phyloP scores from a whole-genome alignment of 2,888 invertebrate genomes.

The Drosophila emarginata region DNA sequence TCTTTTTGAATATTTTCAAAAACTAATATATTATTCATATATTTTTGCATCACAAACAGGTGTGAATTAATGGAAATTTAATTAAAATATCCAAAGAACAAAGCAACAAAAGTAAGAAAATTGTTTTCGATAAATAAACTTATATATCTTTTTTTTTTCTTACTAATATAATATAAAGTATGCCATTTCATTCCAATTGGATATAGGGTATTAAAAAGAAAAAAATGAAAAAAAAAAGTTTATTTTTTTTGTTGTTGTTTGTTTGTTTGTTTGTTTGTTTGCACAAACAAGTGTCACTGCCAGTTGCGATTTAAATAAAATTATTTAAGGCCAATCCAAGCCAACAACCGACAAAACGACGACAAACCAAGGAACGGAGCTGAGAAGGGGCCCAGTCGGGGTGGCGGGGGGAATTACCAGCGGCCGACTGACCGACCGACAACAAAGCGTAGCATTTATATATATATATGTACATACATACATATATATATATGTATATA shows the following conservation, averaged over 20 bases:
- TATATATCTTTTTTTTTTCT: no score
- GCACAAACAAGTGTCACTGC: conserved; percentile 66
- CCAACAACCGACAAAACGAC: conserved; percentile 5
- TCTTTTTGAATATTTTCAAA: no score
- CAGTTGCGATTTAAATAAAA: conserved; percentile 66
- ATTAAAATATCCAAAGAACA: no score
- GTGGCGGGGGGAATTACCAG: not conserved
- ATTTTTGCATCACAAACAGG: no score
- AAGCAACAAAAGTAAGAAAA: no score
- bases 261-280: conserved; percentile 45
- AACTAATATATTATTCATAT: no score
- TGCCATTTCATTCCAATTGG: no score
- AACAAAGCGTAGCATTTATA: not conserved
- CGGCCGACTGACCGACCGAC: conserved; percentile 1
- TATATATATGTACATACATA: not conserved
- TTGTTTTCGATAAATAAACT: no score
- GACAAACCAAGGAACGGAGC: not conserved
- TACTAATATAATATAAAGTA: no score
- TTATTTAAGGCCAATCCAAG: conserved; percentile 58
- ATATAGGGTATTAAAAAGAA: no score
- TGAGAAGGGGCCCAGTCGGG: not conserved
- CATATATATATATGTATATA: not conserved
- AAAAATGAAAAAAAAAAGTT: not conserved
- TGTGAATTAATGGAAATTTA: no score
- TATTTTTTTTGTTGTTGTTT: conserved; percentile 36